A percentile compares a stretch with the other conserved stretches of the same genome.
Evolutionary conservation across 2,888 invertebrate species (phyloP).

Genomic region (Lasioglossum villosulum): DNA sequence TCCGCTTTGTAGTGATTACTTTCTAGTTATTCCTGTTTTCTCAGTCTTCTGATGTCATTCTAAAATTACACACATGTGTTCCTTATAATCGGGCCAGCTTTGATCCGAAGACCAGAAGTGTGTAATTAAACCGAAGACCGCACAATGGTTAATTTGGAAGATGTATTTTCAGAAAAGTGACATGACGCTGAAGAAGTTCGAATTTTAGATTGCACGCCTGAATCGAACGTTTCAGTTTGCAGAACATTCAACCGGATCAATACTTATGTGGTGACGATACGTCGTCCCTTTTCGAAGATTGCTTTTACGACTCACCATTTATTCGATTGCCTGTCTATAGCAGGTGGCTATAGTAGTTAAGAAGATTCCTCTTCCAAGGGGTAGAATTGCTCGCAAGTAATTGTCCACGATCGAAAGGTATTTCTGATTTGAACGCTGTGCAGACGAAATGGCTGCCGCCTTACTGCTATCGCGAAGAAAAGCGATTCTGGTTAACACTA

Average conservation of each 20-base stretch:
- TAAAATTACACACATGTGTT: no score
- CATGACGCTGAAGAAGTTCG: background rate
- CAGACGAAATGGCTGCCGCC: background rate
- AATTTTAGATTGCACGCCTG: background rate
- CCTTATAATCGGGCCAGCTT: no score
- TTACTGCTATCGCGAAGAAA: background rate
- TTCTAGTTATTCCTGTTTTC: no score
- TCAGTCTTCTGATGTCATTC: no score
- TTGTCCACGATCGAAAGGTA: background rate
- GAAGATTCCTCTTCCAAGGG: slow-evolving; percentile 24
- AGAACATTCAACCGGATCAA: slow-evolving; percentile 29
- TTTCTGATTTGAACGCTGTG: background rate
- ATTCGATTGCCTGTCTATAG: slow-evolving; percentile 28
- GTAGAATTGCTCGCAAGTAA: slow-evolving; percentile 19
- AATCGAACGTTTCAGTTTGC: background rate
- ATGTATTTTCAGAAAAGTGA: background rate
- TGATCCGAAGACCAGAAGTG: background rate
- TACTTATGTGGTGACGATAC: slow-evolving; percentile 35
- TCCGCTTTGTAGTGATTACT: no score
- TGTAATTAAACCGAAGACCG: background rate
- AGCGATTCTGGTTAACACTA: background rate
- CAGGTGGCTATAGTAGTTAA: slow-evolving; percentile 27
- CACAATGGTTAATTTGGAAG: background rate
- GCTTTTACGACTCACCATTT: slow-evolving; percentile 33
- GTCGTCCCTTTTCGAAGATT: slow-evolving; percentile 34